phyloP scores from a whole-genome alignment of 2,888 invertebrate genomes.

The Punctoribates punctum region DNA sequence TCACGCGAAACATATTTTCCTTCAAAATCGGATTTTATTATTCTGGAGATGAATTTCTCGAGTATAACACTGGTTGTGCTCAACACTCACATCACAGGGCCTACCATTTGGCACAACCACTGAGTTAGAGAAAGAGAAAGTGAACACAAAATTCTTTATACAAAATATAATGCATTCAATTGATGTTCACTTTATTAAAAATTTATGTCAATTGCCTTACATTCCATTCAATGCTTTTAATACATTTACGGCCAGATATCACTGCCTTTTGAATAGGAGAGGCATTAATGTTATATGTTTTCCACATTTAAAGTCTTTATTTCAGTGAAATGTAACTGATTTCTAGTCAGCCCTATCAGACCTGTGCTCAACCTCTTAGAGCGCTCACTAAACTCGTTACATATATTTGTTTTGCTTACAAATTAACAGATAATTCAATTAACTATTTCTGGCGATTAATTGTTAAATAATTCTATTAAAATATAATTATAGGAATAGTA shows the following conservation, averaged over 20 bases:
- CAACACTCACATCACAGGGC: too few species aligned
- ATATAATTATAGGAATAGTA: conserved; percentile 47
- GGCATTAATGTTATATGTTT: conserved; percentile 23
- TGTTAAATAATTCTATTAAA: neutral
- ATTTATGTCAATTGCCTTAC: conserved; percentile 11
- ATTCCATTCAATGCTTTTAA: conserved; percentile 19
- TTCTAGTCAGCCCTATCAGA: neutral
- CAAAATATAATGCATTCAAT: neutral
- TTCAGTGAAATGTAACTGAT: neutral
- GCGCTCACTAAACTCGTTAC: too few species aligned
- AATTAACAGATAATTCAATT: too few species aligned
- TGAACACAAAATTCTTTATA: neutral
- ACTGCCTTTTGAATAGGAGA: neutral
- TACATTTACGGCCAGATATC: neutral
- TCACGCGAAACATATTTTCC: too few species aligned
- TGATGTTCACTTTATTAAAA: conserved; percentile 18
- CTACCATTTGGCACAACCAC: too few species aligned
- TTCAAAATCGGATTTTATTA: too few species aligned
- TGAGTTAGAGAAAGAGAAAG: too few species aligned
- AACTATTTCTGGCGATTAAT: neutral
- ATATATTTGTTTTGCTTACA: too few species aligned
- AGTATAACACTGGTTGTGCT: too few species aligned
- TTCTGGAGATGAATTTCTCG: too few species aligned
- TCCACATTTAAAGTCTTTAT: neutral
- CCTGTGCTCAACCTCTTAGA: too few species aligned